Percentiles rank a stretch among this genome's conserved stretches.
These are phyloP conservation scores for Drosophila sulfurigaster DNA, from an alignment of 1,140 invertebrate species.

Conservation along the genomic window DNA sequence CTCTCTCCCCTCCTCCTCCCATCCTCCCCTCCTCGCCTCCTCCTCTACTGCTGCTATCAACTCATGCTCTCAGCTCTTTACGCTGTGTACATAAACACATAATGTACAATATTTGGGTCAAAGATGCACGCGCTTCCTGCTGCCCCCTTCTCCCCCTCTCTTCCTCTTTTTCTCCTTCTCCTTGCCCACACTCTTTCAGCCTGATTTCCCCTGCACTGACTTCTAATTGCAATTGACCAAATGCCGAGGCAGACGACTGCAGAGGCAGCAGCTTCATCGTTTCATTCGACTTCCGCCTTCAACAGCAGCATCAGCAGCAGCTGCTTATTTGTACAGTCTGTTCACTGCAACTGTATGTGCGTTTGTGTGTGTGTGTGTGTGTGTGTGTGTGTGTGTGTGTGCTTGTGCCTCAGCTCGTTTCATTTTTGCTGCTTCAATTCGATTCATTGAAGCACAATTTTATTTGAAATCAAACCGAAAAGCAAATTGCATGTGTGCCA, in stretches of 20 bases:
- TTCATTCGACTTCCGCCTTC: background rate
- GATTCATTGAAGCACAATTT: conserved; percentile 80
- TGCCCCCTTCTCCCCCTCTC: background rate
- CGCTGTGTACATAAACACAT: conserved; percentile 67
- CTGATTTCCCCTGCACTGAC: conserved; percentile 39
- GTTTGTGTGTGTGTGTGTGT: conserved; percentile 9
- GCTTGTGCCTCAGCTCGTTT: conserved; percentile 30
- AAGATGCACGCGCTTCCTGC: conserved; percentile 25
- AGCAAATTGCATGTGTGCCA: conserved; percentile 67
- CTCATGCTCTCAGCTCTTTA: background rate
- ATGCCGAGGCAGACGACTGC: conserved; percentile 40
- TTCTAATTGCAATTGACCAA: conserved; percentile 81
- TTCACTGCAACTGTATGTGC: conserved; percentile 1
- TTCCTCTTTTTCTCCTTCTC: conserved; percentile 9
- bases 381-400: conserved; percentile 16
- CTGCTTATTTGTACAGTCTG: conserved; percentile 8
- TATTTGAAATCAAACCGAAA: conserved; percentile 81
- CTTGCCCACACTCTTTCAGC: too few species aligned
- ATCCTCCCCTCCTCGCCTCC: background rate
- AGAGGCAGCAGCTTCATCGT: conserved; percentile 8
- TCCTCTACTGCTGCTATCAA: background rate
- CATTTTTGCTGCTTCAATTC: conserved; percentile 75
- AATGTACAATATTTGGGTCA: conserved; percentile 80
- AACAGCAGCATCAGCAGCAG: conserved; percentile 35
- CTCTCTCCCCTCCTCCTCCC: background rate